Evolutionary conservation across 1,140 invertebrate species (phyloP), one percentile per base, ranked within the genome.

Genomic region (Tetramorium alpestre): DNA sequence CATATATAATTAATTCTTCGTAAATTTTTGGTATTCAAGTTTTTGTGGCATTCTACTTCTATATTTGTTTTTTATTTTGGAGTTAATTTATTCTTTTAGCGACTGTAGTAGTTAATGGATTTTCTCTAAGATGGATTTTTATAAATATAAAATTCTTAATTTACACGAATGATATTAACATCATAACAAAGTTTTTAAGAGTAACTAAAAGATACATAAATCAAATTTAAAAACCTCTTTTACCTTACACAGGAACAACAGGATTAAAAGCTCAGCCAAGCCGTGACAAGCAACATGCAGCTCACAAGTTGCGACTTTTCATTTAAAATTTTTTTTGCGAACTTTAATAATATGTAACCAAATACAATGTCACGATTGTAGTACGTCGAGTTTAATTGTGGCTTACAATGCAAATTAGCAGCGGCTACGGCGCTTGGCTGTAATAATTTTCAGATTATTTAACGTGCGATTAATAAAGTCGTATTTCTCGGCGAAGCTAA

Each of bases 401-500:
- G 64, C 76, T 56, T n/a, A 33, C 51, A 78, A 90, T 84, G 78
- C 64, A 87, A 90, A 90, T 90, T 90, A 90, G 58, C 77, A 28
- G 28, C 25, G 56, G 62, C n/a, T 78, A 54, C 65, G 3, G 65
- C 47, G 72, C 86, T 72, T 38, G 86, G 60, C 88, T 78, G 18
- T 78, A 90, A 90, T 88, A 90, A 65, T 65, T 25, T 51, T 44
- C 25, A 58, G 89, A 84, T 87, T 90, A 87, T 90, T 87, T 90
- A 89, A 76, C 58, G 64, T 58, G 72, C 65, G 85, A 90, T 89
- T 87, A 89, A 89, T 72, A 86, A 72, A 82, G 60, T 78, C 65
- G n/a, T 69, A 65, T 82, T 62, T 47, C 69, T 62, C 44, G 28
- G 10, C 16, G n/a, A 22, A 75, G 54, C 49, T 84, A 84, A 89